Evolutionary conservation across 2,888 invertebrate genomes (phyloP).

Genomic region (Podotricha telesiphe): DNA sequence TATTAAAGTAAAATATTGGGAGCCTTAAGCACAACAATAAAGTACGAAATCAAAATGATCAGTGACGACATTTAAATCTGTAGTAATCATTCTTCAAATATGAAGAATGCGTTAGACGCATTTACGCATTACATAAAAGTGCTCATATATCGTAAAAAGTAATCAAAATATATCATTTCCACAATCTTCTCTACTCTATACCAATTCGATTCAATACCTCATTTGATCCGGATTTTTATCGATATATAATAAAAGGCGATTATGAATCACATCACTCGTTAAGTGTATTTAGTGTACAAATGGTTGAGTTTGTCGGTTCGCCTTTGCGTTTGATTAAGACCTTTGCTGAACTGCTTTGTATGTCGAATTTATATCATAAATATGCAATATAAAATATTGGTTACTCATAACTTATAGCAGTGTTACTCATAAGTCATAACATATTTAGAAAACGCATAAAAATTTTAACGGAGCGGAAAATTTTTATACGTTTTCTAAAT

Average conservation of each 20-base stretch:
- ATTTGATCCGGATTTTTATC: constrained; percentile 83
- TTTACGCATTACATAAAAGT: too few species aligned
- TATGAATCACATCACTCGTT: constrained; percentile 80
- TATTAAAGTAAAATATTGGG: too few species aligned
- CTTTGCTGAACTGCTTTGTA: constrained; percentile 42
- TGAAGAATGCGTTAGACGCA: too few species aligned
- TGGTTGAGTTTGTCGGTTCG: constrained; percentile 61
- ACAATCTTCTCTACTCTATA: constrained; percentile 35
- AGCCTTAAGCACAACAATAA: too few species aligned
- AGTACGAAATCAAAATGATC: too few species aligned
- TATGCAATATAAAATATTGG: constrained; percentile 33
- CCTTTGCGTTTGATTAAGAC: constrained; percentile 55
- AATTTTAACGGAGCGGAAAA: too few species aligned
- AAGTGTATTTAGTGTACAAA: constrained; percentile 79
- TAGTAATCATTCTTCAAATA: too few species aligned
- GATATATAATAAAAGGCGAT: constrained; percentile 71
- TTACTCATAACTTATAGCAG: constrained; percentile 9
- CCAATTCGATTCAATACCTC: constrained; percentile 81
- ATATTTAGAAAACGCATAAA: too few species aligned
- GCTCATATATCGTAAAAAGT: too few species aligned
- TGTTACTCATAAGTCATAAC: too few species aligned
- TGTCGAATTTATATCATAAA: constrained; percentile 21
- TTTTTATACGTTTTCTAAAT: too few species aligned
- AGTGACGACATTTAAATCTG: too few species aligned
- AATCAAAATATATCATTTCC: constrained; percentile 6